Conservation (phyloP, 2,797 vertebrate species). For the Cirrhinus mrigala region DNA sequence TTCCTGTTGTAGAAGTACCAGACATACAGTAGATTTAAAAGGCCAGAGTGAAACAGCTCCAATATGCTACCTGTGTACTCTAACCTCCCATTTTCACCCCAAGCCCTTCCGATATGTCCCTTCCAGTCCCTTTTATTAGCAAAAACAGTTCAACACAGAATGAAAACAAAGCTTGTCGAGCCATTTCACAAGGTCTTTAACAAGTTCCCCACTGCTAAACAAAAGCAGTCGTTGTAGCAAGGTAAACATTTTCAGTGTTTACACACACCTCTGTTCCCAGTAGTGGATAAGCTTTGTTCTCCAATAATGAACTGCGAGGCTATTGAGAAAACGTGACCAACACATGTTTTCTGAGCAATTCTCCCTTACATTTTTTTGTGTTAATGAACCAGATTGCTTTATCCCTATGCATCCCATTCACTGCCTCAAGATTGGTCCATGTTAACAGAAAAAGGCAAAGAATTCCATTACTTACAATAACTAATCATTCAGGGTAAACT, state of each 20-base stretch:
- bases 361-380: constrained; percentile 55
- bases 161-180: constrained; percentile 21
- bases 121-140: constrained; percentile 14
- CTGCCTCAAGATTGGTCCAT: constrained; percentile 49
- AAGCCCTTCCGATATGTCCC: not conserved
- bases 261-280: constrained; percentile 64
- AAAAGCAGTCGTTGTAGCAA: constrained; percentile 30
- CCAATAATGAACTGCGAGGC: constrained; percentile 68
- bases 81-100: not conserved
- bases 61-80: not conserved
- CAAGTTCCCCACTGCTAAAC: constrained; percentile 17
- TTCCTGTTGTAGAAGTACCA: not conserved
- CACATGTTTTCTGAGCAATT: constrained; percentile 67
- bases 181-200: constrained; percentile 20
- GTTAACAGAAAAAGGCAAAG: constrained; percentile 19
- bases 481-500: not conserved
- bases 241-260: constrained; percentile 50
- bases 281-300: constrained; percentile 73
- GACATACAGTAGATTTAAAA: not conserved
- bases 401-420: constrained; percentile 57
- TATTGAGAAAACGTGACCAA: constrained; percentile 62
- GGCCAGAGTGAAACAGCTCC: not conserved
- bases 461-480: constrained; percentile 9
- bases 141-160: not conserved
- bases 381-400: constrained; percentile 59